Evolutionary conservation across 2,113 vertebrate species (phyloP).

Genomic region (Pelecanoides urinatrix): DNA sequence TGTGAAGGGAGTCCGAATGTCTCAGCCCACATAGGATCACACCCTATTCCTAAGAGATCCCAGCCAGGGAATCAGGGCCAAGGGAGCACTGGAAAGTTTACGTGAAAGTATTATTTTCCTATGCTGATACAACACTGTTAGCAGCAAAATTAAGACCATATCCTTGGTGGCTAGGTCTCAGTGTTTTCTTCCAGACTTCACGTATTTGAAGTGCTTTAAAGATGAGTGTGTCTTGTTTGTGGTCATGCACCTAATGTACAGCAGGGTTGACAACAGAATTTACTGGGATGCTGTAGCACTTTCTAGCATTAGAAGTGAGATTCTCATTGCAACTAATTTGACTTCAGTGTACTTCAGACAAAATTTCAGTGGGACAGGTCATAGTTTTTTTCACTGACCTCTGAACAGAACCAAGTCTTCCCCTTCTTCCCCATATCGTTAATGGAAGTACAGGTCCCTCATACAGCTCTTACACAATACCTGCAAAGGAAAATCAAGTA

Average conservation of each 20-base stretch:
- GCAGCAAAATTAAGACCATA: neutral
- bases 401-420: neutral
- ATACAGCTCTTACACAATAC: neutral
- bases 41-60: neutral
- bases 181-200: neutral
- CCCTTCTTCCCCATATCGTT: neutral
- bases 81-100: neutral
- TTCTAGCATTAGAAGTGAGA: neutral
- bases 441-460: neutral
- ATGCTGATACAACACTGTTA: neutral
- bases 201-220: neutral
- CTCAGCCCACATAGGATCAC: neutral
- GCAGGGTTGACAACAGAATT: neutral
- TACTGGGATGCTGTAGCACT: neutral
- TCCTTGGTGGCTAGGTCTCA: neutral
- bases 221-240: neutral
- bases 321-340: neutral
- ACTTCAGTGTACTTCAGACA: neutral
- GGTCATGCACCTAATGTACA: too few relatives aligned
- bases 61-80: neutral
- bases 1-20: neutral
- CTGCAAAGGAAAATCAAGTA: neutral
- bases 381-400: neutral
- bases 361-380: neutral
- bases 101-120: neutral